These are phyloP conservation scores for Mimumesa dahlbomi DNA, from an alignment of 2,888 invertebrate species.

Conservation along the genomic window DNA sequence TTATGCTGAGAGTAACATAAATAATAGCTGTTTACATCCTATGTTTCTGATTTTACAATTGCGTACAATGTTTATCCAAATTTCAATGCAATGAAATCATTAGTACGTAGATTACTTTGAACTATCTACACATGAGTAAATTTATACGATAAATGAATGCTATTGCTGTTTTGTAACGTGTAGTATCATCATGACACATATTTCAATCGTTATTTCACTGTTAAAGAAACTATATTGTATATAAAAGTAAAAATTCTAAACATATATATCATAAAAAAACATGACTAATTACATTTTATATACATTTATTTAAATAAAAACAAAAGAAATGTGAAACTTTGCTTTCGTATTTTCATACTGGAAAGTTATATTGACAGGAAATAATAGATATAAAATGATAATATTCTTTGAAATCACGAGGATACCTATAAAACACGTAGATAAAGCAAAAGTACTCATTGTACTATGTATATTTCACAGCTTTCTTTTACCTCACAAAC, in stretches of 20 bases:
- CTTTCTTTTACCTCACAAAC: constrained; percentile 11
- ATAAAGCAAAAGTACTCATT: constrained; percentile 28
- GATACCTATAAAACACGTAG: constrained; percentile 4
- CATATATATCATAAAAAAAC: constrained; percentile 24
- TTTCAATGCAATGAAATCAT: too few relatives aligned
- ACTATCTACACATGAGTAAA: too few relatives aligned
- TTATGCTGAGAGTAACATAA: constrained; percentile 1
- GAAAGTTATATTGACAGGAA: constrained; percentile 12
- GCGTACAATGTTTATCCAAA: too few relatives aligned
- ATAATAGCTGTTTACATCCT: background rate
- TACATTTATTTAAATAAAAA: constrained; percentile 26
- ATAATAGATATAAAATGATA: constrained; percentile 16
- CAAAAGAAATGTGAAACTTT: constrained; percentile 16
- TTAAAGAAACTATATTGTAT: constrained; percentile 8
- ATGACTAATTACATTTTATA: constrained; percentile 48
- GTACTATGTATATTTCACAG: constrained; percentile 33
- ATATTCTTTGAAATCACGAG: constrained; percentile 14
- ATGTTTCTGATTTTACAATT: constrained; percentile 9
- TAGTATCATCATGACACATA: too few relatives aligned
- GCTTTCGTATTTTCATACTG: constrained; percentile 13
- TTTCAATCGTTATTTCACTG: too few relatives aligned
- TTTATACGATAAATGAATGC: too few relatives aligned
- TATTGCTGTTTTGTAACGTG: too few relatives aligned
- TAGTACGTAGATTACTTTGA: too few relatives aligned
- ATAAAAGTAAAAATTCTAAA: constrained; percentile 19